Evolutionary conservation across 2,113 vertebrate species (phyloP), one percentile per base, ranked within the genome.

Genomic region (Sardina pilchardus): DNA sequence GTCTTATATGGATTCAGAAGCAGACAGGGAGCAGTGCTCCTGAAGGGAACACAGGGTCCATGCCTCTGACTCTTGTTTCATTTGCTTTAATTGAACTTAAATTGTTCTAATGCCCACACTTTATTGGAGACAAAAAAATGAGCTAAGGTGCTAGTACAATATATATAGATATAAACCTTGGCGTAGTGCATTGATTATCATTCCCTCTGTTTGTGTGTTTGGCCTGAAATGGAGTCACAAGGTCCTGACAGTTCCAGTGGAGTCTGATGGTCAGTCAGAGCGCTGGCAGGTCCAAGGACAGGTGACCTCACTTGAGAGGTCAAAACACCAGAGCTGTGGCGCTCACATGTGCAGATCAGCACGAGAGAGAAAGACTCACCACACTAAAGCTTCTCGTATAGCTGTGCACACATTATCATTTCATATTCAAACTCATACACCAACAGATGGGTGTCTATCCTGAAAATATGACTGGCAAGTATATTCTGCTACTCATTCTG

Each of bases 201-300:
- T 78, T 44, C 43, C 84, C 44, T 85, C 47, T 34, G 43, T 56
- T 71, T 71, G n/a, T 82, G 89, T 90, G 89, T 87, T 47, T 43
- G n/a, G 71, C 45, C 81, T 75, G 86, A 82, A 42, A 44, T 30
- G 83, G 78, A 43, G 84, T 75, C 84, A 78, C 53, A 24, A 75
- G 82, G 30, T 63, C 59, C 45, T 24, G 85, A 82, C 89, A 90
- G 89, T 90, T 50, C 85, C 89, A 86, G 89, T 86, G 85, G 89
- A 90, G 89, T 90, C 89, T 89, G 85, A 34, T 21, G 50, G 9
- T 43, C 30, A 45, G 12, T 24, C 88, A 90, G 89, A 90, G 89
- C 89, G 56, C 88, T 88, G 89, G 88, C 42, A 90, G 89, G 89
- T 89, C 87, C 86, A 30, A 30, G 84, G 75, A 39, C n/a, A 85